Evolutionary conservation across 2,113 vertebrate species (phyloP).

Genomic region (Sylvilagus bachmani): DNA sequence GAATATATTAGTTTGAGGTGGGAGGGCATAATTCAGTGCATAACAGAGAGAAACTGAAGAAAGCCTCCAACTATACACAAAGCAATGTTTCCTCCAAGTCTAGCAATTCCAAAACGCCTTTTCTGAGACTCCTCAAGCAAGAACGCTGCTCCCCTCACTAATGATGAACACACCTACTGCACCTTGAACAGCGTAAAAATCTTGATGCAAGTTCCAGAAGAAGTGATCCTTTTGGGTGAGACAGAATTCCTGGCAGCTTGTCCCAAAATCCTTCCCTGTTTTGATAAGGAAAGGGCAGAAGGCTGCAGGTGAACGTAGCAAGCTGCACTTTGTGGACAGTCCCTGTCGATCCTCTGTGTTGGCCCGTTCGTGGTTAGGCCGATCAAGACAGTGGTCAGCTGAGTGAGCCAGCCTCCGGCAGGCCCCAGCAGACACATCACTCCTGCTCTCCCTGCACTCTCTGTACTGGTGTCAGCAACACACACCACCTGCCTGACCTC

Average conservation of each 20-base stretch:
- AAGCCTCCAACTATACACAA: background rate
- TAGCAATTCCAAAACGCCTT: background rate
- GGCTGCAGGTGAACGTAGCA: background rate
- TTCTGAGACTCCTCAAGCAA: background rate
- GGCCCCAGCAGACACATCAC: accelerated
- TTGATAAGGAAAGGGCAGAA: background rate
- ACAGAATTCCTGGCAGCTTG: background rate
- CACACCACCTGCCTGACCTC: background rate
- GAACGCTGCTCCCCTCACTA: background rate
- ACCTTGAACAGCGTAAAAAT: background rate
- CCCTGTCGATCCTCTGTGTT: background rate
- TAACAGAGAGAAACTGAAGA: background rate
- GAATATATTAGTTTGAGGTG: background rate
- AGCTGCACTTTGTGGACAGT: too few relatives aligned
- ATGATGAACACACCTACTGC: background rate
- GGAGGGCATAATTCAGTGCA: background rate
- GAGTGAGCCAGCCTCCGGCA: background rate
- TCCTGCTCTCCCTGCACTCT: background rate
- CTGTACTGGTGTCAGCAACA: background rate
- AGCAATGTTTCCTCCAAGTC: background rate
- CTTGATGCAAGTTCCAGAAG: background rate
- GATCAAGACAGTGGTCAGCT: background rate
- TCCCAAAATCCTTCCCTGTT: background rate
- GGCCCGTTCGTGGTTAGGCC: background rate
- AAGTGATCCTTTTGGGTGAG: background rate